Evolutionary conservation across 1,140 invertebrate species (phyloP), one percentile per base, ranked within the genome.

Genomic region (Berghia stephanieae): DNA sequence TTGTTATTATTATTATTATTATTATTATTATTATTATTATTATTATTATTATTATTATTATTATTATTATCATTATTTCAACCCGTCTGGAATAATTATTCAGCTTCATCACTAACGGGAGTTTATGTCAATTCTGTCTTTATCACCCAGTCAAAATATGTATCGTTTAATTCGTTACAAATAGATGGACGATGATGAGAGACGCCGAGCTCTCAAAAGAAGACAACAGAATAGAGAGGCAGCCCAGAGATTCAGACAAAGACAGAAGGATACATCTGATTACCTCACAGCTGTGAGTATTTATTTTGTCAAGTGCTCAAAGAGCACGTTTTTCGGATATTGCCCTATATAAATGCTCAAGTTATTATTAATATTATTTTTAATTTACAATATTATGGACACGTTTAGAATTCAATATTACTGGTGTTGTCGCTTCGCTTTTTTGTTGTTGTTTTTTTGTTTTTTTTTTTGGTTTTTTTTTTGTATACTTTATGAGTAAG

Each of bases 201-300:
- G 43, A 43, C 68, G 77, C 24, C 67, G 80, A 44, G 77, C 81
- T 24, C 43, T 71, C 5, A 80, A 60, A 40, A 71, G 83, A 44
- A 43, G 82, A 36, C 75, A 81, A 68, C 82, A 85, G 75, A 85
- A 85, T 60, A 55, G 79, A 43, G 52, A 80, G 66, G 84, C 84
- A 1, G 84, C 84, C 0, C 78, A 79, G 46, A 72, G 80, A 38
- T 85, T 83, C 71, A 57, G 84, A 36, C 77, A 78, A 60, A 75
- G 77, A 36, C 82, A 83, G 57, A 81, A 79, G 66, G 78, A 77
- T 36, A 68, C 60, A 21, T 77, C 77, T 13, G 72, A 68, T 27
- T 31, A 38, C 21, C 57, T 81, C 0, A 49, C 52, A 31, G 79
- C 79, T 72, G 83, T 84, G 73, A 71, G 68, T n/a, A n/a, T n/a